These are phyloP conservation scores for Ancistrus triradiatus DNA, from an alignment of 2,113 vertebrate species.

Conservation along the genomic window DNA sequence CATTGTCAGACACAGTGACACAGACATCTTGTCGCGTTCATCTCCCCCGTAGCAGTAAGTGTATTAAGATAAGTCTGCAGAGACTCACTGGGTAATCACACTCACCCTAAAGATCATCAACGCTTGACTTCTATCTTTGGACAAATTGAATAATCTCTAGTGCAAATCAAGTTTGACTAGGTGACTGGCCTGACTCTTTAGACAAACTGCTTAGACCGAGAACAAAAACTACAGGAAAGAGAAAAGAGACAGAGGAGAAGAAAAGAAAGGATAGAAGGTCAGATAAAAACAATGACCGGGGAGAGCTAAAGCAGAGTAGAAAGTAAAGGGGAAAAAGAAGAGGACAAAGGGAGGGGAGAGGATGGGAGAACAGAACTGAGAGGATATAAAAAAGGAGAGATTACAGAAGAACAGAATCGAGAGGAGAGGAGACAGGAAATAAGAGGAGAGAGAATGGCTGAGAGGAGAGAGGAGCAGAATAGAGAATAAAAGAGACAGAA, in stretches of 20 bases:
- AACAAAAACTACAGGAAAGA: conserved; percentile 7
- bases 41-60: conserved; percentile 57
- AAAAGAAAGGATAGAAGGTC: not conserved
- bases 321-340: not conserved
- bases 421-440: not conserved
- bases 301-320: no score
- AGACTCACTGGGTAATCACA: conserved; percentile 49
- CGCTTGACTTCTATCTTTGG: conserved; percentile 47
- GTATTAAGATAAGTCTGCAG: no score
- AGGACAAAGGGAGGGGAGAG: not conserved
- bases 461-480: not conserved
- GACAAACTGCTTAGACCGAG: conserved; percentile 41
- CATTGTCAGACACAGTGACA: conserved; percentile 11
- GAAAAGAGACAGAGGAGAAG: not conserved
- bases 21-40: conserved; percentile 43
- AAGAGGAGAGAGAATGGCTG: not conserved
- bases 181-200: conserved; percentile 34
- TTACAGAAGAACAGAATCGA: not conserved
- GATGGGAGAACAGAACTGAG: conserved; percentile 4
- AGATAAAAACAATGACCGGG: not conserved
- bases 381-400: not conserved
- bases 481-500: not conserved
- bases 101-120: conserved; percentile 43
- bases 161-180: conserved; percentile 51
- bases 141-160: conserved; percentile 54